Base-by-base conservation (phyloP, 1,140 invertebrate genomes). In the Bombus breviceps region DNA sequence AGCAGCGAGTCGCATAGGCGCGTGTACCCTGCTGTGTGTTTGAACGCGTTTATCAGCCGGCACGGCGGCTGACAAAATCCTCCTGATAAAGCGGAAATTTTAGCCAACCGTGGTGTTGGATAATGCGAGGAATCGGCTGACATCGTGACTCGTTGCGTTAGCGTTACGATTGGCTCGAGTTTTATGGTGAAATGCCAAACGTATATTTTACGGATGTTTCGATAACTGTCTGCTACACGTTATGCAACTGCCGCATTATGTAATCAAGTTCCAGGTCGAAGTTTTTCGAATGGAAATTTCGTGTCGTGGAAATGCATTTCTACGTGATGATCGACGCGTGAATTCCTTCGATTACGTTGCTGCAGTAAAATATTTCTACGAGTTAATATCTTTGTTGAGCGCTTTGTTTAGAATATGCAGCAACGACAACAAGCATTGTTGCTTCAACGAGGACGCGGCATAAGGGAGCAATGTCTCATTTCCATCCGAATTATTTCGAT, bases 1-100 rank as follows among this genome's bases (percentile, higher is more conserved):
- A 64, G 28, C n/a, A 39, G 64, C 41, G n/a, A n/a, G 47, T 15
- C 37, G 81, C 81, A 83, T 77, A 77, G 73, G 73, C 62, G 73
- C 43, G 47, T 41, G 47, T 72, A 13, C 34, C 73, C 59, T 9
- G 57, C 41, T 53, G 59, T 12, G 66, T 32, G 71, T 53, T 53
- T n/a, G 62, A 66, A 18, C 79, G 68, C 47, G 79, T 82, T 75
- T 75, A 75, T 75, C 81, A 75, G 53, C 32, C 41, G 47, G 0
- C 18, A 18, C 39, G 28, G 4, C n/a, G n/a, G 57, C 72, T 18
- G 32, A 18, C 72, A 39, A 53, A 78, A 69, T 32, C 53, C 28
- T 5, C 4, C 18, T n/a, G 47, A 77, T 62, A 76, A 76, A 39
- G 12, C 66, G 75, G 22, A 6, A 41, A 66, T 66, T n/a, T 66